phyloP scores from a whole-genome alignment of 2,113 vertebrate species.

The Etia nguti region DNA sequence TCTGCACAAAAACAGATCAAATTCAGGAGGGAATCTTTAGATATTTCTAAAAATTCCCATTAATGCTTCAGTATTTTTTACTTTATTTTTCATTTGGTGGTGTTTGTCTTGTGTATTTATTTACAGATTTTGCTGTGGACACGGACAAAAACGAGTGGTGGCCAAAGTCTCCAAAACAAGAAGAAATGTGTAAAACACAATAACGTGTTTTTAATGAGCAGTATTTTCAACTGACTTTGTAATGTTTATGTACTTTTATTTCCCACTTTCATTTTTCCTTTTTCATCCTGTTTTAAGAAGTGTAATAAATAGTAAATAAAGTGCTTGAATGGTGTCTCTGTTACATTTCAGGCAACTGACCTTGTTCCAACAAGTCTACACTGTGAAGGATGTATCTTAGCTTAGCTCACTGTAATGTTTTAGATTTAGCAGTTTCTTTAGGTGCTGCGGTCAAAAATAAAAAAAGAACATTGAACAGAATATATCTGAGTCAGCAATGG shows the following conservation, averaged over 20 bases:
- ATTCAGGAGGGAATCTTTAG: neutral
- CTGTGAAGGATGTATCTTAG: neutral
- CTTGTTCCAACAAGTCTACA: neutral
- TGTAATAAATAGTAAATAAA: neutral
- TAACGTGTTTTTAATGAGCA: neutral
- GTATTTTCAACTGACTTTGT: neutral
- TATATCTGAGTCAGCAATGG: neutral
- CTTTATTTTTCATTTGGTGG: neutral
- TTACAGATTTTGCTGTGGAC: constrained; percentile 17
- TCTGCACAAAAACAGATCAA: neutral
- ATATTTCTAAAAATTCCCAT: neutral
- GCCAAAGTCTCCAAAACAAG: constrained; percentile 39
- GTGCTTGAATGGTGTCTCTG: neutral
- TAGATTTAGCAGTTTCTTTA: neutral
- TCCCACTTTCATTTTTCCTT: neutral
- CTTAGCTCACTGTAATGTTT: neutral
- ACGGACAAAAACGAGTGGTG: neutral
- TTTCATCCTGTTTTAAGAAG: neutral
- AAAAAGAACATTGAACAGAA: neutral
- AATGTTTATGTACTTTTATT: neutral
- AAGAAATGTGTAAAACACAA: constrained; percentile 51
- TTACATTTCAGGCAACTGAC: neutral
- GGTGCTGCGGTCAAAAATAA: neutral
- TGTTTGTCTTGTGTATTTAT: neutral
- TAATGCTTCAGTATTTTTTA: neutral